These are phyloP conservation scores for Callosobruchus maculatus DNA, from an alignment of 2,888 invertebrate species.

Conservation along the genomic window DNA sequence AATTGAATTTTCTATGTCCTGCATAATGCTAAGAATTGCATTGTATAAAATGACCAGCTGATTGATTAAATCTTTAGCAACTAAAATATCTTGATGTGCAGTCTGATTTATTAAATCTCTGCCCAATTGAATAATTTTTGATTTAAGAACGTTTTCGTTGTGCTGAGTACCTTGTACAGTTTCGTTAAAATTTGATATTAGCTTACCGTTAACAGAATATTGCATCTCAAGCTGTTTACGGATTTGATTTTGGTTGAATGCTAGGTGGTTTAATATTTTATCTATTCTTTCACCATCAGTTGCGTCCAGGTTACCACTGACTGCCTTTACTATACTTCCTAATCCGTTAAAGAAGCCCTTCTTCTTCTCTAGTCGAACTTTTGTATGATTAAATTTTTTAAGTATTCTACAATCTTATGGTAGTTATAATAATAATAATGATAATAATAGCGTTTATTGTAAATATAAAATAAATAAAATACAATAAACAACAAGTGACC, in stretches of 20 bases:
- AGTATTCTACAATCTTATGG: neutral
- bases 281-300: conserved; percentile 6
- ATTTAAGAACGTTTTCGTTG: conserved; percentile 7
- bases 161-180: conserved; percentile 6
- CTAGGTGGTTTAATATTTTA: conserved; percentile 4
- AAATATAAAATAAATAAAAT: too few relatives aligned
- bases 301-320: conserved; percentile 8
- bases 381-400: neutral
- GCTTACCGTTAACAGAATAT: neutral
- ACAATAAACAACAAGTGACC: too few relatives aligned
- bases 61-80: conserved; percentile 9
- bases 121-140: neutral
- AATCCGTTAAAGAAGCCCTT: neutral
- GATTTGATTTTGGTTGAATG: conserved; percentile 1
- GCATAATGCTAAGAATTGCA: neutral
- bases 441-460: too few relatives aligned
- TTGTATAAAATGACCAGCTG: neutral
- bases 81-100: conserved; percentile 8
- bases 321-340: conserved; percentile 3
- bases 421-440: too few relatives aligned
- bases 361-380: neutral
- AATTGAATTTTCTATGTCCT: conserved; percentile 12
- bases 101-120: neutral
- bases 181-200: conserved; percentile 11
- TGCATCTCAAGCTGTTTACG: conserved; percentile 1